Percentiles rank a stretch among this genome's conserved stretches.
phyloP scores from a whole-genome alignment of 2,797 vertebrate genomes.

The Stomatorhinus walkeri region DNA sequence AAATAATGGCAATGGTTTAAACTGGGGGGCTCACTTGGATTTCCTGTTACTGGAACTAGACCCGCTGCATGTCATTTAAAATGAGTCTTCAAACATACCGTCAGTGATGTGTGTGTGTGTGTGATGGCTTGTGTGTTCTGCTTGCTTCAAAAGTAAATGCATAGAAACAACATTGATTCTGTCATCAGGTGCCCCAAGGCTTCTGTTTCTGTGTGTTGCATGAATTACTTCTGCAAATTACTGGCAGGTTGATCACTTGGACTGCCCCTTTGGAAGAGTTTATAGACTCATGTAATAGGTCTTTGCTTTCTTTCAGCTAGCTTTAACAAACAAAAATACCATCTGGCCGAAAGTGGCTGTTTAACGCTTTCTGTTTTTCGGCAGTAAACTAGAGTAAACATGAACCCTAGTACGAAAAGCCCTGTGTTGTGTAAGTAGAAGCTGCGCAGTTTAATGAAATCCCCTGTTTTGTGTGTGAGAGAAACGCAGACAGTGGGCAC shows the following conservation, averaged over 20 bases:
- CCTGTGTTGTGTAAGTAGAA: background rate
- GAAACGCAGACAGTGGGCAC: background rate
- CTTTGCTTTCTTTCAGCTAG: background rate
- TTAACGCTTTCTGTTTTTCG: slow-evolving; percentile 1
- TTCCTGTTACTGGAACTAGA: background rate
- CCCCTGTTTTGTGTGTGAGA: background rate
- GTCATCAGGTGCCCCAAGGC: background rate
- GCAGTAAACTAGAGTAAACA: background rate
- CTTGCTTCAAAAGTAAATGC: background rate
- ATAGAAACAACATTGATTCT: background rate
- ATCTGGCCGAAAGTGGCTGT: background rate
- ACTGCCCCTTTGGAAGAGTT: background rate
- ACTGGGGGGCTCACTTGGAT: background rate
- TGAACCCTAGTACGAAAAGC: background rate
- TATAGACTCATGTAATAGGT: background rate
- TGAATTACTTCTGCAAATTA: background rate
- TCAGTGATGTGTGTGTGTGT: background rate
- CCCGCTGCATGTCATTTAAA: background rate
- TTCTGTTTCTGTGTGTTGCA: background rate
- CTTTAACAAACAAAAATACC: slow-evolving; percentile 2
- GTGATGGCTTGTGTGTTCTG: background rate
- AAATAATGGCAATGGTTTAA: background rate
- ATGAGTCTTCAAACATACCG: background rate
- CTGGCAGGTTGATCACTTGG: slow-evolving; percentile 1
- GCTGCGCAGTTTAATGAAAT: slow-evolving; percentile 11